Percentiles rank a stretch among this genome's conserved stretches.
phyloP scores from a whole-genome alignment of 2,888 invertebrate genomes.

The Diarsia mendica region DNA sequence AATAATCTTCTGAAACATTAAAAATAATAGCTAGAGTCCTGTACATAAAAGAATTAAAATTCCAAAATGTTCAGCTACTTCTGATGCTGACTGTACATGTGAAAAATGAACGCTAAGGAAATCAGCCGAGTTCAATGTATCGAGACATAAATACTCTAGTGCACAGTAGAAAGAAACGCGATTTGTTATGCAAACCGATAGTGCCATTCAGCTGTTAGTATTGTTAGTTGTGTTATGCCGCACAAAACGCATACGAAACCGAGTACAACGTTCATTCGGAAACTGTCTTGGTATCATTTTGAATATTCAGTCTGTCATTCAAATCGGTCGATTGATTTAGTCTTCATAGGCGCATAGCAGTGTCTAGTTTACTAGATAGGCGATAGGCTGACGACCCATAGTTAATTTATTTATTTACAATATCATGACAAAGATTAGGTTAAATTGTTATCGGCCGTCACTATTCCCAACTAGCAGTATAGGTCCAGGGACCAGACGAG shows the following conservation, averaged over 20 bases:
- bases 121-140: slow-evolving; percentile 43
- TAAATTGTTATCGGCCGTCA: slow-evolving; percentile 9
- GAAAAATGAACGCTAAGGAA: slow-evolving; percentile 50
- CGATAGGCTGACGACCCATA: slow-evolving; percentile 28
- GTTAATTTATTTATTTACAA: not conserved
- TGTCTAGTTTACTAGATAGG: slow-evolving; percentile 41
- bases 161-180: not conserved
- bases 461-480: slow-evolving; percentile 26
- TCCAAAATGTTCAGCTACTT: too few relatives aligned
- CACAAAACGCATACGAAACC: not conserved
- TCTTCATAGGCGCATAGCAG: slow-evolving; percentile 47
- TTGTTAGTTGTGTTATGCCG: slow-evolving; percentile 3
- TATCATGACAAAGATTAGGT: not conserved
- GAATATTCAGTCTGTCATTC: not conserved
- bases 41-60: too few relatives aligned
- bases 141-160: not conserved
- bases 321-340: slow-evolving; percentile 50
- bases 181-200: not conserved
- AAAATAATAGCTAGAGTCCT: too few relatives aligned
- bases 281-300: not conserved
- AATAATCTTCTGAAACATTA: too few relatives aligned
- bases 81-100: too few relatives aligned
- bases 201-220: slow-evolving; percentile 9
- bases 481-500: slow-evolving; percentile 26
- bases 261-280: not conserved